These are phyloP conservation scores for Phymatocera aterrima DNA, from an alignment of 2,888 invertebrate genomes.

Conservation along the genomic window DNA sequence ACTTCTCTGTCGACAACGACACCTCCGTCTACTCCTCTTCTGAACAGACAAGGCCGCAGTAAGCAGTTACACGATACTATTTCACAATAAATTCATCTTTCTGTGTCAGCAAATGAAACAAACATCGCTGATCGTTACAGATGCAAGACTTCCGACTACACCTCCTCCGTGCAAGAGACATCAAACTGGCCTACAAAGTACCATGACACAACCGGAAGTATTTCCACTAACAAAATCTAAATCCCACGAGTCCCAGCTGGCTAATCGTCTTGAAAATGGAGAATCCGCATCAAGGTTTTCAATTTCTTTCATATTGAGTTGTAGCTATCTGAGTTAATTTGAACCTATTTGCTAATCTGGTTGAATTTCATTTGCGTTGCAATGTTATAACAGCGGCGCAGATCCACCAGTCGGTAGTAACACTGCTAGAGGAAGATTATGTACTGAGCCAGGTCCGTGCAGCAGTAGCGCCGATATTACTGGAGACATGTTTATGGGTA, in stretches of 20 bases:
- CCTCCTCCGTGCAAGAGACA: constrained; percentile 89
- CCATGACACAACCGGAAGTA: constrained; percentile 66
- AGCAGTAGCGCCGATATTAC: constrained; percentile 70
- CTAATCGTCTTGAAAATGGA: constrained; percentile 79
- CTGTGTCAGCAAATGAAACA: background rate
- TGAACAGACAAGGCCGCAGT: constrained; percentile 63
- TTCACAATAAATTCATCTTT: background rate
- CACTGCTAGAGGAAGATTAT: constrained; percentile 75
- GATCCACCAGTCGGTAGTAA: constrained; percentile 68
- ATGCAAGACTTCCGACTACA: constrained; percentile 85
- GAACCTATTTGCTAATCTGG: background rate
- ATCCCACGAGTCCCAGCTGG: constrained; percentile 94
- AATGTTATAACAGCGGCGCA: constrained; percentile 61
- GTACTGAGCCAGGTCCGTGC: constrained; percentile 79
- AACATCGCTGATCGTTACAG: constrained; percentile 59
- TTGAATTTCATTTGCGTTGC: constrained; percentile 14
- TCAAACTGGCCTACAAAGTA: constrained; percentile 77
- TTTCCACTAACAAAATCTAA: constrained; percentile 90
- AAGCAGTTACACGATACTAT: background rate
- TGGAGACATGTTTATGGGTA: constrained; percentile 64
- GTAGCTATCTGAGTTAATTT: background rate
- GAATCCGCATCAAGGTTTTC: constrained; percentile 71
- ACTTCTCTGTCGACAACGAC: constrained; percentile 76
- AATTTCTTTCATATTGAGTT: background rate
- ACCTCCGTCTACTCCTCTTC: constrained; percentile 71